These are phyloP conservation scores for Cataglyphis hispanica DNA, from an alignment of 1,140 invertebrate species.

Conservation along the genomic window DNA sequence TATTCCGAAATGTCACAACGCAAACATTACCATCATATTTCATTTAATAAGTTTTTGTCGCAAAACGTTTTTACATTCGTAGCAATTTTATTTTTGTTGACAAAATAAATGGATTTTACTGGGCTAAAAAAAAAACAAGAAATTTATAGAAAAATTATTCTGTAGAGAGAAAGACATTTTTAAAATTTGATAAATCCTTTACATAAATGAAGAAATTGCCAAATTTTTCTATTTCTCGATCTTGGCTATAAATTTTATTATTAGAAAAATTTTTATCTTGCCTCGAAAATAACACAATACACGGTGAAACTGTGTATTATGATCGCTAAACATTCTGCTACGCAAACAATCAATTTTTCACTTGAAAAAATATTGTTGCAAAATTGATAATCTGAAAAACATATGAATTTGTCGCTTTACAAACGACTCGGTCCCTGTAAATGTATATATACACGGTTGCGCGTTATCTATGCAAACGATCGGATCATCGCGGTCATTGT, in stretches of 20 bases:
- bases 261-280: not conserved
- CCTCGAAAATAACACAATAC: not conserved
- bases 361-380: not conserved
- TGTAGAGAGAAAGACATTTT: too few species aligned
- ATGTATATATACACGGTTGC: not conserved
- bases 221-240: too few species aligned
- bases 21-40: conserved; percentile 15
- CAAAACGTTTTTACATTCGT: not conserved
- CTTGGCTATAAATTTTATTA: too few species aligned
- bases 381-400: not conserved
- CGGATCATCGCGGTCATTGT: conserved; percentile 54
- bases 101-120: not conserved
- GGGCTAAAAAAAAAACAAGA: too few species aligned
- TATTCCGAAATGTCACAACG: conserved; percentile 35
- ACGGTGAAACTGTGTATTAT: not conserved
- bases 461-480: not conserved
- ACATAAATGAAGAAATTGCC: too few species aligned
- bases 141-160: too few species aligned
- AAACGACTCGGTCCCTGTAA: not conserved
- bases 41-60: conserved; percentile 22
- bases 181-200: too few species aligned
- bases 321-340: not conserved
- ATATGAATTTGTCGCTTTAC: not conserved
- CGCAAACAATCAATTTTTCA: not conserved
- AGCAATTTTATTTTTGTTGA: not conserved